These are phyloP conservation scores for Sclerodermus sp. DNA, from an alignment of 2,888 invertebrate genomes.

Conservation along the genomic window DNA sequence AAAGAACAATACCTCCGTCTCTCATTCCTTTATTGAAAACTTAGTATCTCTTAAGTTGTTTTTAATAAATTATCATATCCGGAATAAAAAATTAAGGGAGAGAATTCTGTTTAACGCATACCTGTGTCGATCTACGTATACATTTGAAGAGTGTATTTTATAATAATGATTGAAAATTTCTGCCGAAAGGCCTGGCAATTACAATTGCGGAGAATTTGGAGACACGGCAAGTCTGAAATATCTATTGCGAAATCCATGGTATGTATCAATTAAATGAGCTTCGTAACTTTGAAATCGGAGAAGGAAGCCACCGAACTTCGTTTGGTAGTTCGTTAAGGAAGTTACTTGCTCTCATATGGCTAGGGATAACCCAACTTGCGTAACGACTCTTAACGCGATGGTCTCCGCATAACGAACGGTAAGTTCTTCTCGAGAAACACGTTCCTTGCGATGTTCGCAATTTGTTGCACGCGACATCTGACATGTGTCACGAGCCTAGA, in stretches of 20 bases:
- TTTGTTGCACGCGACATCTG: conserved; percentile 32
- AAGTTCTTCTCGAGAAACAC: conserved; percentile 24
- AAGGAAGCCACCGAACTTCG: conserved; percentile 26
- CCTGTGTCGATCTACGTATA: too few relatives aligned
- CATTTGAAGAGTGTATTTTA: too few relatives aligned
- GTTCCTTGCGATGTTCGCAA: conserved; percentile 23
- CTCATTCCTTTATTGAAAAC: too few relatives aligned
- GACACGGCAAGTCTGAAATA: background rate
- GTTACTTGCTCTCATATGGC: conserved; percentile 29
- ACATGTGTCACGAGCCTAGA: conserved; percentile 24
- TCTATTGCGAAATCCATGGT: conserved; percentile 11
- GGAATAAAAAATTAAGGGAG: too few relatives aligned
- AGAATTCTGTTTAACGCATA: too few relatives aligned
- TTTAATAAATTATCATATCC: too few relatives aligned
- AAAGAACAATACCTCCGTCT: too few relatives aligned
- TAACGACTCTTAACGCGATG: conserved; percentile 37
- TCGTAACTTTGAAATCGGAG: conserved; percentile 28
- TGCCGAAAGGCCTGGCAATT: too few relatives aligned
- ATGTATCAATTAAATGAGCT: conserved; percentile 20
- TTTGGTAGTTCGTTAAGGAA: conserved; percentile 34
- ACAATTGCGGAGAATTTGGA: too few relatives aligned
- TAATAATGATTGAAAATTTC: too few relatives aligned
- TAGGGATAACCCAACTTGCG: conserved; percentile 32
- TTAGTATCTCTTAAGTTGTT: too few relatives aligned
- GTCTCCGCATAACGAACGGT: conserved; percentile 21